Base-by-base conservation (phyloP, 2,113 vertebrate species). In the Propithecus coquereli region DNA sequence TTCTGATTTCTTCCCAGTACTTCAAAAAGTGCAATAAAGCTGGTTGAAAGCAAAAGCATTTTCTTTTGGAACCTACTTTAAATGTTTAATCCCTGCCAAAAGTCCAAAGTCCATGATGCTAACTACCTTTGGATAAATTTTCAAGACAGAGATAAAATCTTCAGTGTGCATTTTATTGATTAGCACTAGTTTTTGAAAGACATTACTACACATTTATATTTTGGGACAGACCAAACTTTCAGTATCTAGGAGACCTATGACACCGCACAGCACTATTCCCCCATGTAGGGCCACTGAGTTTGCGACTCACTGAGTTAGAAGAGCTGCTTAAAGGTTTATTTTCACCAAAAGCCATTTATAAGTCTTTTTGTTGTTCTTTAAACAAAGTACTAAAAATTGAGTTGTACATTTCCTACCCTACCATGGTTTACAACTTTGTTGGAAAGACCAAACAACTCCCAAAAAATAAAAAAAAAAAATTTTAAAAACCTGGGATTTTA, bases 11-110 rank as follows among this genome's bases (percentile, higher is more conserved):
- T 94, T 34, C 94, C 54, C 81, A 92, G 50, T 57, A 91, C 47
- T 93, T 86, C 43, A 96, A 82, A 87, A 94, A 71, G 47, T 54
- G 27, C 74, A 95, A 93, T 83, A 91, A 96, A 77, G 23, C 30
- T 85, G 54, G 32, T 10, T 85, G 57, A 97, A 84, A 86, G 77
- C 54, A 95, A 94, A 83, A 94, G 37, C 68, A 76, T 50, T 88
- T 96, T 94, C 81, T 89, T 91, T 83, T 7, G 65, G 82, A 23
- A 81, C 79, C 65, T 63, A 95, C 22, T 95, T 95, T 93, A 90
- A 93, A 96, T 66, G 77, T 77, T 85, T 87, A 95, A 86, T 74
- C 45, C 73, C 76, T 85, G 88, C 91, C 83, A 93, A 94, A 76
- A 87, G 52, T 95, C 73, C 70, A 34, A 94, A 97, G 68, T 92